These are phyloP conservation scores for Coregonus ussuriensis DNA, from an alignment of 2,797 vertebrate genomes.

Conservation along the genomic window DNA sequence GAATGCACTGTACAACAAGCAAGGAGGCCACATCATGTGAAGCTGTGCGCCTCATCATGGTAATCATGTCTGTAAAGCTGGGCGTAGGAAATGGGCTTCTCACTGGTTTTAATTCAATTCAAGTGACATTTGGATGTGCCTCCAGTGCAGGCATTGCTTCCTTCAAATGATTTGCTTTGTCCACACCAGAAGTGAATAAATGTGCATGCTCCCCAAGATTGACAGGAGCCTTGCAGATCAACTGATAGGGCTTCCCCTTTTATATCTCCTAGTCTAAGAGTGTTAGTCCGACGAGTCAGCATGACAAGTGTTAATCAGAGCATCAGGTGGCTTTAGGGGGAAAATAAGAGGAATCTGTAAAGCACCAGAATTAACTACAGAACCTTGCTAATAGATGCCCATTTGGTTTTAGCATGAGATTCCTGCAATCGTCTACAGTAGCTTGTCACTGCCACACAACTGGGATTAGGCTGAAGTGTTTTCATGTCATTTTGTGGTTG, in stretches of 20 bases:
- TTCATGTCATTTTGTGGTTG: not conserved
- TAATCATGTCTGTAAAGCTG: not conserved
- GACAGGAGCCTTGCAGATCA: conserved; percentile 8
- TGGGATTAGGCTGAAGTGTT: not conserved
- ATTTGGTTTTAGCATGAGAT: not conserved
- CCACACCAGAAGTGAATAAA: conserved; percentile 2
- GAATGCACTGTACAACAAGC: not conserved
- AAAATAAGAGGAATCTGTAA: not conserved
- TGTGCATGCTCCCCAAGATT: conserved; percentile 9
- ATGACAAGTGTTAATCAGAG: not conserved
- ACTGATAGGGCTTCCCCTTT: conserved; percentile 9
- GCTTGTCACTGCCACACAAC: not conserved
- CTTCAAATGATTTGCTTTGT: conserved; percentile 6
- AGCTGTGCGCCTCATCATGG: not conserved
- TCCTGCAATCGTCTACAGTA: not conserved
- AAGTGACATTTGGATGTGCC: conserved; percentile 3
- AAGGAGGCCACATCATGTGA: not conserved
- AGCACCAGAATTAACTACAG: not conserved
- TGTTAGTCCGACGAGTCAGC: not conserved
- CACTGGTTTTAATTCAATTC: conserved; percentile 20
- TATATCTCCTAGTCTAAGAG: not conserved
- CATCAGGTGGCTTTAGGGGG: not conserved
- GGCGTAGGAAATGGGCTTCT: not conserved
- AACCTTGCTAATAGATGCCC: not conserved
- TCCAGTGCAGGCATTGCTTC: not conserved